Conservation (phyloP, 2,113 vertebrate species). For the Sphyrna mokarran region DNA sequence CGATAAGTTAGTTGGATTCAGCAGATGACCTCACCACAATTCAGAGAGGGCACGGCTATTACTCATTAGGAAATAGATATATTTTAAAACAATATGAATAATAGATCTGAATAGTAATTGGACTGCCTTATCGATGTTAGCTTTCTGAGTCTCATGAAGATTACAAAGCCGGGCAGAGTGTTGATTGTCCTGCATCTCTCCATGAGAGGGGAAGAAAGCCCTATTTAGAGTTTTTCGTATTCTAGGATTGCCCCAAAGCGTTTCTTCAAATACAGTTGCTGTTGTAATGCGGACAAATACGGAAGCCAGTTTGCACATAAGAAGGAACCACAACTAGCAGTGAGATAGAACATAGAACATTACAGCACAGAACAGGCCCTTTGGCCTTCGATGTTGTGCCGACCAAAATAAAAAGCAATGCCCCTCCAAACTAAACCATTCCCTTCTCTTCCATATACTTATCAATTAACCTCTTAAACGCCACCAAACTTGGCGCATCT, state of each 20-base stretch:
- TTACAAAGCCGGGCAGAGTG: not conserved
- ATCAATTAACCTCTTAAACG: no score
- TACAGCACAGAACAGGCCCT: no score
- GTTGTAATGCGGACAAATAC: not conserved
- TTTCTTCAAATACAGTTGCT: not conserved
- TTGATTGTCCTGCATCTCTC: not conserved
- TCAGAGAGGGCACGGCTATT: not conserved
- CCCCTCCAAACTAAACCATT: no score
- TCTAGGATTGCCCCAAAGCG: not conserved
- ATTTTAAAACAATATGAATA: not conserved
- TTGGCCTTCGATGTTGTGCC: no score
- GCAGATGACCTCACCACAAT: conserved; percentile 1
- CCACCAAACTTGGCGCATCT: no score
- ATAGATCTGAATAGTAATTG: not conserved
- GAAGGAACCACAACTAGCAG: not conserved
- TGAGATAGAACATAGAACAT: no score
- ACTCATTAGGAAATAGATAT: not conserved
- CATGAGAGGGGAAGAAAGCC: not conserved
- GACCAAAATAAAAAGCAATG: no score
- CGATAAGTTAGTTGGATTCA: not conserved
- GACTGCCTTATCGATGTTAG: not conserved
- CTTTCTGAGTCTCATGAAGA: not conserved
- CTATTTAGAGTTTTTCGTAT: not conserved
- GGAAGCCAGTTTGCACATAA: not conserved
- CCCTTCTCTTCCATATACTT: no score